Percentiles rank a stretch among this genome's conserved stretches.
These are phyloP conservation scores for Rhadinocentrus ornatus DNA, from an alignment of 2,797 vertebrate genomes.

Conservation along the genomic window DNA sequence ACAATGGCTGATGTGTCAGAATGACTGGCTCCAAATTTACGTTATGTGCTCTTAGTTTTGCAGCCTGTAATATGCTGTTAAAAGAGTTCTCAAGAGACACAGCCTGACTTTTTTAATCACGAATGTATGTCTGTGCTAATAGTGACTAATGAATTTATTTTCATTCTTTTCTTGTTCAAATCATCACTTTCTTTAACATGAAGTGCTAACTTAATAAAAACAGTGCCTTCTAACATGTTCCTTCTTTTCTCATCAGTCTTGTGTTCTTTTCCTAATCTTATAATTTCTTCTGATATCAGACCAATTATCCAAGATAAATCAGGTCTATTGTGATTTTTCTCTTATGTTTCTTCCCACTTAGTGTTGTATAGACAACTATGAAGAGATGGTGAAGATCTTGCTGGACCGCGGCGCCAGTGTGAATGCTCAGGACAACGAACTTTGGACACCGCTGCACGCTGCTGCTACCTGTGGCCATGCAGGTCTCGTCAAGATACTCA, in stretches of 20 bases:
- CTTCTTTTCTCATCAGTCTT: neutral
- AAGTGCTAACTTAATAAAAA: conserved; percentile 2
- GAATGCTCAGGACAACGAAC: conserved; percentile 95
- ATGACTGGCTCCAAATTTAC: conserved; percentile 20
- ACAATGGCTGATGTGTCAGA: conserved; percentile 36
- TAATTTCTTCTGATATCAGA: neutral
- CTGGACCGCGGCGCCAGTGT: conserved; percentile 90
- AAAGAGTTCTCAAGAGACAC: conserved; percentile 9
- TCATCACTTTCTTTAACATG: neutral
- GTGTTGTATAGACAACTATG: conserved; percentile 99
- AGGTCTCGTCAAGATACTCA: conserved; percentile 94
- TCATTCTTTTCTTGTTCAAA: conserved; percentile 12
- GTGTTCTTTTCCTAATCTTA: neutral
- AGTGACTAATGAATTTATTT: conserved; percentile 26
- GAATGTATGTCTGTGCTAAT: conserved; percentile 17
- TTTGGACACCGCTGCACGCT: conserved; percentile 96
- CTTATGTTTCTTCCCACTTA: conserved; percentile 53
- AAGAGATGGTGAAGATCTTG: conserved; percentile 95
- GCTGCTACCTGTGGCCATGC: conserved; percentile 95
- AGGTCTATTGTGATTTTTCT: neutral
- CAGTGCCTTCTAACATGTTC: neutral
- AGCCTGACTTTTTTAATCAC: conserved; percentile 1
- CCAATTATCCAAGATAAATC: conserved; percentile 1
- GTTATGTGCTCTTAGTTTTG: conserved; percentile 31
- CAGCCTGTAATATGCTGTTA: conserved; percentile 18